A percentile compares a stretch with the other conserved stretches of the same genome.
phyloP scores from a whole-genome alignment of 2,888 invertebrate species.

The Tyria jacobaeae region DNA sequence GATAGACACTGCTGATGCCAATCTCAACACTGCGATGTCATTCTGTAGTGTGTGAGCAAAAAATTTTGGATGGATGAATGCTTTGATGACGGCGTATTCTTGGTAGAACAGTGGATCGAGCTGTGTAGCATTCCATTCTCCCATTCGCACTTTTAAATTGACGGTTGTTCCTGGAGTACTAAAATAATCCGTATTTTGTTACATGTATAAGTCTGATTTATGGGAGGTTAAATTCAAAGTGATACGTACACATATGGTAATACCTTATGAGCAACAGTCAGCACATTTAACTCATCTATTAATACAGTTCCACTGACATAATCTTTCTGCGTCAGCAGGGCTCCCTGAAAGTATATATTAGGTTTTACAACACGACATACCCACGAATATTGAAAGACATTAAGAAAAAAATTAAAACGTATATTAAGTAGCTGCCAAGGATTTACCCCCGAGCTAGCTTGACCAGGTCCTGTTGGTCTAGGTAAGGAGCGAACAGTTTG shows the following conservation, averaged over 20 bases:
- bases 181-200: background rate
- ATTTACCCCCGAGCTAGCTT: constrained; percentile 89
- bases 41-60: constrained; percentile 91
- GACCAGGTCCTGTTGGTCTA: constrained; percentile 77
- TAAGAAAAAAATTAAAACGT: background rate
- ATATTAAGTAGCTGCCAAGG: constrained; percentile 88
- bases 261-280: constrained; percentile 90
- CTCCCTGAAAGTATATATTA: constrained; percentile 59
- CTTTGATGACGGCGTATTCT: constrained; percentile 86
- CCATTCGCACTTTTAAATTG: constrained; percentile 90
- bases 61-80: constrained; percentile 89
- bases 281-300: constrained; percentile 88
- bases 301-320: constrained; percentile 91
- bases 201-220: background rate
- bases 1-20: constrained; percentile 87
- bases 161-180: constrained; percentile 80
- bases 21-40: constrained; percentile 92
- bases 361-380: background rate
- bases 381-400: background rate
- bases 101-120: constrained; percentile 89
- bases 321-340: constrained; percentile 86
- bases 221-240: background rate
- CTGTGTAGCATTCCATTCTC: constrained; percentile 91
- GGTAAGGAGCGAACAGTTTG: constrained; percentile 69
- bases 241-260: constrained; percentile 56